phyloP scores from a whole-genome alignment of 2,113 vertebrate genomes.

The Mus pahari region DNA sequence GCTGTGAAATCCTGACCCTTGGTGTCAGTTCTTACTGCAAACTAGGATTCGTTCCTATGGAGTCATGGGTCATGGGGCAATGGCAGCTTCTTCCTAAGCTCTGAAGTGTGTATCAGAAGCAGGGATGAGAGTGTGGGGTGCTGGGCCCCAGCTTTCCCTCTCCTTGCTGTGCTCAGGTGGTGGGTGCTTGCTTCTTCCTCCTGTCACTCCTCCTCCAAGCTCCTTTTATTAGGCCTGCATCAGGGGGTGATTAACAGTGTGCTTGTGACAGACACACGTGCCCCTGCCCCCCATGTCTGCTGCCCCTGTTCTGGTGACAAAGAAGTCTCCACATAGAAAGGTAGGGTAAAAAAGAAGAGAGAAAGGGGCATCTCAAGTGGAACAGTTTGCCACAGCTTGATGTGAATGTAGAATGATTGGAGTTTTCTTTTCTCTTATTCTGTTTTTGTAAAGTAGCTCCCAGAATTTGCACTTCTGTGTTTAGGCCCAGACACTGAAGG shows the following conservation, averaged over 20 bases:
- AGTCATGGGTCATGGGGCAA: background rate
- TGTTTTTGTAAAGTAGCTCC: conserved; percentile 6
- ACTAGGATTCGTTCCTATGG: background rate
- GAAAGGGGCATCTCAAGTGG: background rate
- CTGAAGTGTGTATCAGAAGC: background rate
- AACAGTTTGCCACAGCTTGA: conserved; percentile 42
- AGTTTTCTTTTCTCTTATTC: background rate
- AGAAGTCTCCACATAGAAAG: background rate
- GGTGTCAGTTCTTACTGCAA: background rate
- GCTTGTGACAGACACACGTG: background rate
- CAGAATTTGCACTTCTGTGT: conserved; percentile 62
- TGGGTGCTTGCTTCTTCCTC: background rate
- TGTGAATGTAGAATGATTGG: conserved; percentile 53
- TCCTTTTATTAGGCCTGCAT: background rate
- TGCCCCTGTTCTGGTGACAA: background rate
- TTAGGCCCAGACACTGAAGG: conserved; percentile 49
- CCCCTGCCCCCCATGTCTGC: background rate
- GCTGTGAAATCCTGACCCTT: background rate
- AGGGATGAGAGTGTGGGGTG: background rate
- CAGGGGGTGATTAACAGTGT: background rate
- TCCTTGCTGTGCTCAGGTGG: background rate
- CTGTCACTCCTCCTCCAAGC: background rate
- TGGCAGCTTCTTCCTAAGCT: background rate
- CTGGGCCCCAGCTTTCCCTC: background rate
- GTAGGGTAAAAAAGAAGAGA: background rate